Conservation (phyloP, 2,888 invertebrate species). For the Fabriciana adippe region DNA sequence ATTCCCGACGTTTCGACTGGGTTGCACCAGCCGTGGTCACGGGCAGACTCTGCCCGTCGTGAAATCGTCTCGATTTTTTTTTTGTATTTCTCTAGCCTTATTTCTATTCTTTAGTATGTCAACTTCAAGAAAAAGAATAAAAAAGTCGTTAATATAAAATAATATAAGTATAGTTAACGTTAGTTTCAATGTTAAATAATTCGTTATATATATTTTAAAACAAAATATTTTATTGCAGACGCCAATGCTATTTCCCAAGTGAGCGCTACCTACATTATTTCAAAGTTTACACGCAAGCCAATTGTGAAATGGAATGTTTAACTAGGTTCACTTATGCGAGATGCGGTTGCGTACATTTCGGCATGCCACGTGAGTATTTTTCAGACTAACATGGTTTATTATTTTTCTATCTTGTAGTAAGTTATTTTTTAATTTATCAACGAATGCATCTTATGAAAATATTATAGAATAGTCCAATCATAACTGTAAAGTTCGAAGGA, state of each 20-base stretch:
- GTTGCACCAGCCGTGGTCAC: no score
- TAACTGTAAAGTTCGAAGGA: no score
- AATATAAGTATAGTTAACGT: not conserved
- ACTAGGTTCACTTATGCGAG: constrained; percentile 84
- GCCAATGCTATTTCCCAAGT: constrained; percentile 86
- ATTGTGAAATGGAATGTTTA: constrained; percentile 88
- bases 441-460: no score
- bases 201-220: not conserved
- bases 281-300: constrained; percentile 87
- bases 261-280: constrained; percentile 85
- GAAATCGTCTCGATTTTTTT: no score
- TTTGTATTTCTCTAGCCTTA: no score
- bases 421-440: not conserved
- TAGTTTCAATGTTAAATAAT: not conserved
- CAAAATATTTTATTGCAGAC: constrained; percentile 61
- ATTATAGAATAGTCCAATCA: no score
- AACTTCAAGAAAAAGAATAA: no score
- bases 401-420: not conserved
- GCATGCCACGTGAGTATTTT: constrained; percentile 83
- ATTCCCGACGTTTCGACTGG: no score
- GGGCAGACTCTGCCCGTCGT: no score
- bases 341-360: constrained; percentile 87
- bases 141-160: no score
- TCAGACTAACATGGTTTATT: not conserved
- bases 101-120: no score